Evolutionary conservation across 2,888 invertebrate genomes (phyloP).

Genomic region (Aspidiotus rigidus): DNA sequence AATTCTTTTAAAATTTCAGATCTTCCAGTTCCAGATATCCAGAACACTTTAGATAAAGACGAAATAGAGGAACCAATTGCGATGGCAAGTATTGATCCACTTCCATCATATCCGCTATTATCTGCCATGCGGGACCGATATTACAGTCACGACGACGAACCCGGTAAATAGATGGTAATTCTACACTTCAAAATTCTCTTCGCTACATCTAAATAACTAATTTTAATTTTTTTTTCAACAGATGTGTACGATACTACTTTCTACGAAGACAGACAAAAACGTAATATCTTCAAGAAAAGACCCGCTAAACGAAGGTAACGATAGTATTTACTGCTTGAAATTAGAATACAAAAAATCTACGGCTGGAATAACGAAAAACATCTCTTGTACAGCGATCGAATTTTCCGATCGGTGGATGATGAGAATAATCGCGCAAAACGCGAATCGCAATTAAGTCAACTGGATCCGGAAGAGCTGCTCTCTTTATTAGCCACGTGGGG

Average conservation of each 20-base stretch:
- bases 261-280: slow-evolving; percentile 26
- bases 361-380: neutral
- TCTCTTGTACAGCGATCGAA: slow-evolving; percentile 15
- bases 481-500: slow-evolving; percentile 27
- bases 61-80: slow-evolving; percentile 19
- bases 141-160: slow-evolving; percentile 6
- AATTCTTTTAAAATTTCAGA: slow-evolving; percentile 1
- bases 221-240: neutral
- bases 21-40: slow-evolving; percentile 27
- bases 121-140: slow-evolving; percentile 9
- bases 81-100: slow-evolving; percentile 12
- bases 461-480: slow-evolving; percentile 28
- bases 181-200: too few relatives aligned
- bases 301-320: slow-evolving; percentile 25
- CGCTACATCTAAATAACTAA: too few relatives aligned
- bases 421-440: slow-evolving; percentile 22
- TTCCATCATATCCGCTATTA: slow-evolving; percentile 20
- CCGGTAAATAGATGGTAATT: neutral
- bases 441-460: slow-evolving; percentile 25
- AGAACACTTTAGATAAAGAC: slow-evolving; percentile 29
- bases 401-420: slow-evolving; percentile 18
- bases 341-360: neutral
- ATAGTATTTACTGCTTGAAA: neutral
- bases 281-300: slow-evolving; percentile 17
- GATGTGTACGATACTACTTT: slow-evolving; percentile 22